Base-by-base conservation (phyloP, 2,888 invertebrate species). In the Matsumyia berberina region DNA sequence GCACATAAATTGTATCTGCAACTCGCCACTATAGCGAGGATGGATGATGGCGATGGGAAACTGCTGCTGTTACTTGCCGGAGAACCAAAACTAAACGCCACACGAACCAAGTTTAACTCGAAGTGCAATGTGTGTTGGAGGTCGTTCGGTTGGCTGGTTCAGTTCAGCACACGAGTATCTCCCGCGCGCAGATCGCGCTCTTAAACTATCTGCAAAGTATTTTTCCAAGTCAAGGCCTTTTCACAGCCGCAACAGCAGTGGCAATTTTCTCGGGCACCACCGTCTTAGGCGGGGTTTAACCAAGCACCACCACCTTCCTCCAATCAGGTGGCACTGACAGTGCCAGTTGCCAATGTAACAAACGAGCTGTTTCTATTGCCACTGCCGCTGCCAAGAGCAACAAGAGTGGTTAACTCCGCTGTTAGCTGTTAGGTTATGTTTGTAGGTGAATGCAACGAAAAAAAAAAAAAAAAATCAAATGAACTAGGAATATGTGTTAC, bases 241-340 rank as follows among this genome's bases (percentile, higher is more conserved):
- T 64, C 51, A 12, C 17, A 44, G 53, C 69, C 39, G 31, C 53
- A 29, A 12, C 46, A 46, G 19, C 57, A 24, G 57, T 31, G 15
- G 51, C 58, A 67, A 35, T 60, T 74, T 74, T 49, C 74, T 49
- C 64, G 46, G 51, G 69, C 62, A 69, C 44, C 62, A 69, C 29
- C 57, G 60, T 64, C 70, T 78, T 78, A 19, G 77, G 53, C 17
- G 35, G 58, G 33, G 53, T 17, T 60, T 51, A 51, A 33, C 72
- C 66, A 57, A 46, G 62, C 57, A 73, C 49, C 73, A 73, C 73
- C 69, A 67, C 77, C 77, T 69, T 77, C 69, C 55, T 78, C 77
- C 53, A 77, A 69, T 78, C 70, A 78, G 78, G 70, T 78, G 78
- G 78, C 78, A 78, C 78, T 78, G 78, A 62, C 70, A 77, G 62